A percentile compares a stretch with the other conserved stretches of the same genome.
phyloP scores from a whole-genome alignment of 2,797 vertebrate species.

The Phoxinus dragarum region DNA sequence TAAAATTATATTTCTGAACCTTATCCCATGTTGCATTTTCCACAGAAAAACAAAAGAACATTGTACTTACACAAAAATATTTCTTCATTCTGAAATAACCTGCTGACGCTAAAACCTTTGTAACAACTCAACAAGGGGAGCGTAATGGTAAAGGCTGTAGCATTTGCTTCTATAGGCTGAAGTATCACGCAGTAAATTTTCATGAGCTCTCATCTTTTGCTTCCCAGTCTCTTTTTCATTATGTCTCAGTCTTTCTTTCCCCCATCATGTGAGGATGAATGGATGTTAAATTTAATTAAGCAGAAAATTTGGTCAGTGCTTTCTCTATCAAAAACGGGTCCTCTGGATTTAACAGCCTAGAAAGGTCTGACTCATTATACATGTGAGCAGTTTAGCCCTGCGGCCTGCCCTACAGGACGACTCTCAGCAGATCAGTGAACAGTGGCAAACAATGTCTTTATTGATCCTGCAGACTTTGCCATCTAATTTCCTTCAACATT shows the following conservation, averaged over 20 bases:
- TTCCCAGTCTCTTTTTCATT: constrained; percentile 55
- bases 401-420: constrained; percentile 68
- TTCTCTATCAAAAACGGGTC: constrained; percentile 68
- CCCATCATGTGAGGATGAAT: constrained; percentile 65
- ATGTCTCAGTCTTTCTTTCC: constrained; percentile 28
- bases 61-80: not conserved
- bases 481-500: constrained; percentile 76
- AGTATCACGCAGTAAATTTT: constrained; percentile 74
- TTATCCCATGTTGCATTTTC: not conserved
- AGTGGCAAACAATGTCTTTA: constrained; percentile 79
- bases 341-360: constrained; percentile 68
- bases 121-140: constrained; percentile 67
- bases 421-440: constrained; percentile 74
- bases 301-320: constrained; percentile 77
- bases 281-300: constrained; percentile 81
- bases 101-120: constrained; percentile 49
- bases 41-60: not conserved
- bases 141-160: constrained; percentile 58
- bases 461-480: constrained; percentile 75
- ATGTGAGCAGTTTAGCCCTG: constrained; percentile 70
- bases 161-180: constrained; percentile 51
- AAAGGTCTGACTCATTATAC: constrained; percentile 74
- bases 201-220: constrained; percentile 73
- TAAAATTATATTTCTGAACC: constrained; percentile 48
- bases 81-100: not conserved